Percentiles rank a stretch among this genome's conserved stretches.
These are phyloP conservation scores for Manis pentadactyla DNA, from an alignment of 2,797 vertebrate genomes.

Conservation along the genomic window DNA sequence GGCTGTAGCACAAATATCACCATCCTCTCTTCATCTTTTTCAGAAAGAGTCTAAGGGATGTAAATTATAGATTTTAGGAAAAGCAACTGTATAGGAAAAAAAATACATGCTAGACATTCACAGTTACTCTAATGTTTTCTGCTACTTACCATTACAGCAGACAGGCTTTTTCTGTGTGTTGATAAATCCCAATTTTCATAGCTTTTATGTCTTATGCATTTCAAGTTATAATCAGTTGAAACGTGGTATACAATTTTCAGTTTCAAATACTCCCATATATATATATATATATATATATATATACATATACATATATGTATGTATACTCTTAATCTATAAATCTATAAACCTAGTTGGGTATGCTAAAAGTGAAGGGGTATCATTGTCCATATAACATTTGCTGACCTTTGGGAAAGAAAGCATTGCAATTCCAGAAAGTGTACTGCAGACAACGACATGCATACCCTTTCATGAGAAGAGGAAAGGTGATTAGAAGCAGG, in stretches of 20 bases:
- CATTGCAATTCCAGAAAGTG: slow-evolving; percentile 38
- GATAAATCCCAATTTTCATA: slow-evolving; percentile 74
- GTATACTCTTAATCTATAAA: no score
- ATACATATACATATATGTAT: no score
- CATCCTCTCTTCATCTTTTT: not conserved
- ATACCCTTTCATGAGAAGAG: not conserved
- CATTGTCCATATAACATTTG: not conserved
- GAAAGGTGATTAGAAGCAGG: not conserved
- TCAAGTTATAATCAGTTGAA: slow-evolving; percentile 72
- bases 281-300: no score
- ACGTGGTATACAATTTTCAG: slow-evolving; percentile 18
- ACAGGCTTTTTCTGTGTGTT: slow-evolving; percentile 52
- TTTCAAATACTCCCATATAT: slow-evolving; percentile 40
- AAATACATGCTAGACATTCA: not conserved
- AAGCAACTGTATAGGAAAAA: not conserved
- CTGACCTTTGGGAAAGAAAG: slow-evolving; percentile 34
- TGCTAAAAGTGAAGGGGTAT: slow-evolving; percentile 65
- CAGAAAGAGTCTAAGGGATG: slow-evolving; percentile 33
- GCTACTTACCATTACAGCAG: slow-evolving; percentile 46
- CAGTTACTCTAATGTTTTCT: slow-evolving; percentile 55
- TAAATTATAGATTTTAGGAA: slow-evolving; percentile 52
- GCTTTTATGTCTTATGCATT: slow-evolving; percentile 68
- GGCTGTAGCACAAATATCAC: not conserved
- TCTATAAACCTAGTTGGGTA: slow-evolving; percentile 27
- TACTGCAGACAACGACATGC: not conserved